phyloP scores from a whole-genome alignment of 2,888 invertebrate species.

The Euplagia quadripunctaria region DNA sequence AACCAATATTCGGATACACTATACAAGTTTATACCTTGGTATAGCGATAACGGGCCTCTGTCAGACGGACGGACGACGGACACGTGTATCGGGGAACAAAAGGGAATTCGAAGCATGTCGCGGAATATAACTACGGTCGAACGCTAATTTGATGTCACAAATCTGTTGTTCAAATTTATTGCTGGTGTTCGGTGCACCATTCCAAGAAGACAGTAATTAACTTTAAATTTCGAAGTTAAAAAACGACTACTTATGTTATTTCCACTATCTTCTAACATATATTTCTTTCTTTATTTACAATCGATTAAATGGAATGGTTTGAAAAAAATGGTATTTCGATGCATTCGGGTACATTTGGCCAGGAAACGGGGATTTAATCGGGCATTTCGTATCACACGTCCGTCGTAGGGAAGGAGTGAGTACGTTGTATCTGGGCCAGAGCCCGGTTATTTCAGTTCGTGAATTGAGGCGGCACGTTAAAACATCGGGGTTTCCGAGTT shows the following conservation, averaged over 20 bases:
- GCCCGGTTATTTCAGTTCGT: constrained; percentile 79
- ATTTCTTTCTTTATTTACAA: constrained; percentile 18
- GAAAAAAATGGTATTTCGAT: constrained; percentile 28
- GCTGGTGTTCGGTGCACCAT: not conserved
- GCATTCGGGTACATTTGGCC: constrained; percentile 40
- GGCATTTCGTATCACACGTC: constrained; percentile 58
- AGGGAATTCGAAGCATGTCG: constrained; percentile 54
- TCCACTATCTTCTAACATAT: constrained; percentile 15
- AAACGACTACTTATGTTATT: constrained; percentile 21
- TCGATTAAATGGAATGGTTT: constrained; percentile 25
- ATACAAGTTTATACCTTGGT: constrained; percentile 65
- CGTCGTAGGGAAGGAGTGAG: constrained; percentile 55
- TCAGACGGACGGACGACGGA: constrained; percentile 58
- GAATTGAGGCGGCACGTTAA: constrained; percentile 82
- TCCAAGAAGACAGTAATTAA: not conserved
- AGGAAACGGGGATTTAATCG: constrained; percentile 47
- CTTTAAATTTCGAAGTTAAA: not conserved
- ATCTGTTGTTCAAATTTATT: not conserved
- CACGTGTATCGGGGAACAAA: constrained; percentile 62
- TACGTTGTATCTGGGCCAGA: constrained; percentile 74
- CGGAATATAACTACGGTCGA: constrained; percentile 37
- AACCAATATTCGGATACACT: constrained; percentile 83
- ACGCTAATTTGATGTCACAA: constrained; percentile 25
- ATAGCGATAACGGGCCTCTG: constrained; percentile 71
- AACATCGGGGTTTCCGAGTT: constrained; percentile 77